These are phyloP conservation scores for Beaufortia kweichowensis DNA, from an alignment of 2,113 vertebrate genomes.

Conservation along the genomic window DNA sequence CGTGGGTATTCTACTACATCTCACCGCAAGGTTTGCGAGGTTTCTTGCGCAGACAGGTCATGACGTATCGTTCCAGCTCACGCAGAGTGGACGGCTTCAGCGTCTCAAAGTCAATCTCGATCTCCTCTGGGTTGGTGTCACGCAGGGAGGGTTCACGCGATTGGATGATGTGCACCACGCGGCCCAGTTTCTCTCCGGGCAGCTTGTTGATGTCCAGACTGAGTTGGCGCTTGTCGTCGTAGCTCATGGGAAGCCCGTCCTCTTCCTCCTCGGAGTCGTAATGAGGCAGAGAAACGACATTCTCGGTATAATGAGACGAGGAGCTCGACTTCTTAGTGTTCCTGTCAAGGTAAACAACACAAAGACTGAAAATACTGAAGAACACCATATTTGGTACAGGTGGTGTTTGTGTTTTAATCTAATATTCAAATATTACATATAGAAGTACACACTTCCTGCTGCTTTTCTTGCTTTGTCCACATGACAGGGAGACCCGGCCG, in stretches of 20 bases:
- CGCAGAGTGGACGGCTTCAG: constrained; percentile 91
- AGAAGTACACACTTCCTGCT: constrained; percentile 60
- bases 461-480: constrained; percentile 66
- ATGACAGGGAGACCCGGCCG: constrained; percentile 53
- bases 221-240: constrained; percentile 91
- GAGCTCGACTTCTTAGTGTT: constrained; percentile 67
- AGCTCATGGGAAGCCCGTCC: constrained; percentile 87
- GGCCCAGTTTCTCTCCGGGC: constrained; percentile 89
- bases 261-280: constrained; percentile 91
- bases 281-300: constrained; percentile 66
- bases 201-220: constrained; percentile 95
- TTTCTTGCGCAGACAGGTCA: constrained; percentile 90
- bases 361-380: not conserved
- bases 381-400: too few species aligned
- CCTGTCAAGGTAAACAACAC: constrained; percentile 53
- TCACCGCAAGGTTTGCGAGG: constrained; percentile 85
- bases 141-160: constrained; percentile 87
- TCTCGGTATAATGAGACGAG: constrained; percentile 46
- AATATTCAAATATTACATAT: not conserved
- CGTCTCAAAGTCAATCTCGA: constrained; percentile 93
- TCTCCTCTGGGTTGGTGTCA: constrained; percentile 94
- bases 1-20: too few species aligned
- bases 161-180: constrained; percentile 95
- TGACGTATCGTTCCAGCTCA: constrained; percentile 90
- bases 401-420: too few species aligned